A percentile compares a stretch with the other conserved stretches of the same genome.
Conservation (phyloP, 2,888 invertebrate species). For the Imbricaverruca yamaguchii region DNA sequence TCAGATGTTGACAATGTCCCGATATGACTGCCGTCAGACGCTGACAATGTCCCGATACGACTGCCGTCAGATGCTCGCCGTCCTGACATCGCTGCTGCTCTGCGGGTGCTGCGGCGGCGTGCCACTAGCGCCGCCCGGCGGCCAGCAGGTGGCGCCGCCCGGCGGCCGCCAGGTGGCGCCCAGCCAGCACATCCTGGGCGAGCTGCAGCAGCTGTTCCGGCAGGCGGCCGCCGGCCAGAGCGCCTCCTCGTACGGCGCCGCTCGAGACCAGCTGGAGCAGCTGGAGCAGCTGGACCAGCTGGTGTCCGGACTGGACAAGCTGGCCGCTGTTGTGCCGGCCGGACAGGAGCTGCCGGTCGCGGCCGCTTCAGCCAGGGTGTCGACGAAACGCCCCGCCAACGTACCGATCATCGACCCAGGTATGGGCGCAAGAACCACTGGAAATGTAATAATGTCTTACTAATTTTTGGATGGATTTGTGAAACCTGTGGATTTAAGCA, state of each 20-base stretch:
- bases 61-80: not conserved
- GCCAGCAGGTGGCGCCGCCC: not conserved
- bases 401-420: constrained; percentile 21
- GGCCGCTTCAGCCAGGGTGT: not conserved
- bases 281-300: not conserved
- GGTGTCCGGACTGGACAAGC: constrained; percentile 6
- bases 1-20: too few relatives aligned
- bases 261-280: not conserved
- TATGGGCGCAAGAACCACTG: not conserved
- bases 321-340: not conserved
- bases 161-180: not conserved
- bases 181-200: constrained; percentile 4
- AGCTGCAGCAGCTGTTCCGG: constrained; percentile 18
- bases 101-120: not conserved
- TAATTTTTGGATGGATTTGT: too few relatives aligned
- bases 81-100: not conserved
- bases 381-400: not conserved
- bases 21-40: too few relatives aligned
- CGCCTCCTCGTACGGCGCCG: not conserved
- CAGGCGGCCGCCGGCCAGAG: not conserved
- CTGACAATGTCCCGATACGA: too few relatives aligned
- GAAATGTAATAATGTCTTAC: too few relatives aligned
- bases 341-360: not conserved
- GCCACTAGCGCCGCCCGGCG: not conserved
- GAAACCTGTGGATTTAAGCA: too few relatives aligned